These are phyloP conservation scores for Aleadryas rufinucha DNA, from an alignment of 2,113 vertebrate genomes.

Conservation along the genomic window DNA sequence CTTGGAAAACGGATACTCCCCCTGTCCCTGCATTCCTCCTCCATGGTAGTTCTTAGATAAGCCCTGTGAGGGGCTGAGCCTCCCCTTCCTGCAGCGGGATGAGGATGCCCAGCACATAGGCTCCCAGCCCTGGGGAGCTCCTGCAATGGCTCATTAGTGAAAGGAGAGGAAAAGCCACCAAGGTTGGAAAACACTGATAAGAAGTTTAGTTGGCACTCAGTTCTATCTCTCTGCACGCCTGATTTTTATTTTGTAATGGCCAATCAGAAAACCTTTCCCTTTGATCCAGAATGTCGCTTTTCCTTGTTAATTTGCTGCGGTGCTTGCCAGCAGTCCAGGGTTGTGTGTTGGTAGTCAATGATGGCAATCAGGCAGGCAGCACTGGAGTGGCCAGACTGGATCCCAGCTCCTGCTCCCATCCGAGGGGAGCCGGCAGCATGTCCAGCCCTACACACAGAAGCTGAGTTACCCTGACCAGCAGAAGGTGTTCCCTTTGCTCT, in stretches of 20 bases:
- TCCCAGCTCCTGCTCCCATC: not conserved
- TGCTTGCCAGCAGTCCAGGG: not conserved
- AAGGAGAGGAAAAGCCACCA: not conserved
- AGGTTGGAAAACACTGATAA: not conserved
- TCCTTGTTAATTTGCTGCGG: not conserved
- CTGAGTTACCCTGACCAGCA: not conserved
- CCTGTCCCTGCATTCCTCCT: not conserved
- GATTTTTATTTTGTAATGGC: not conserved
- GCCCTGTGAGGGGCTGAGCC: not conserved
- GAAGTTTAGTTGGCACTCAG: not conserved
- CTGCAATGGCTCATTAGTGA: not conserved
- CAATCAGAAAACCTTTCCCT: not conserved
- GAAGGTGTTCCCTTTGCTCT: not conserved
- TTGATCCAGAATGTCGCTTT: not conserved
- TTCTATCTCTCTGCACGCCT: not conserved
- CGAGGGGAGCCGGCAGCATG: rapidly evolving
- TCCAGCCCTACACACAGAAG: not conserved
- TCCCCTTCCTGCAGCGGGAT: not conserved
- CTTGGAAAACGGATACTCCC: not conserved
- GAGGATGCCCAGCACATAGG: not conserved
- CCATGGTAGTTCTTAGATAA: not conserved
- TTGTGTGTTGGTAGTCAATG: not conserved
- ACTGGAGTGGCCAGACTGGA: not conserved
- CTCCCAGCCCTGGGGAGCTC: not conserved
- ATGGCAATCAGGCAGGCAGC: not conserved